Base-by-base conservation (phyloP, 2,888 invertebrate genomes). In the Zygogramma bicolorata region DNA sequence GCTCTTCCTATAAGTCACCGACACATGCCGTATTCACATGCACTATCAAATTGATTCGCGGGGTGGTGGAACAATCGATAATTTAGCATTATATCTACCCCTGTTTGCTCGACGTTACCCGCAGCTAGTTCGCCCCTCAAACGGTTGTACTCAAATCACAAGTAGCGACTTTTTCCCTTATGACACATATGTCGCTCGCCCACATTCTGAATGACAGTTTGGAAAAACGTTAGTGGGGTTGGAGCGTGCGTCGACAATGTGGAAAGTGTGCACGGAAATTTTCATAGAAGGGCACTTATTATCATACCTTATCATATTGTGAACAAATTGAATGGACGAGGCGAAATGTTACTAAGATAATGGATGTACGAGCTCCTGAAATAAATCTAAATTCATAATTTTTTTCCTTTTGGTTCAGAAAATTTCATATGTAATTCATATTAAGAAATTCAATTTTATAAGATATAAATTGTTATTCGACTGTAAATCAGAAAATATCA, bases 161-260 rank as follows among this genome's bases (percentile, higher is more conserved):
- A 70, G 75, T 72, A 76, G 72, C 72, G 73, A 58, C 70, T 76
- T 76, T 74, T 67, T 67, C 72, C 69, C 71, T 67, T 73, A 75
- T 68, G 71, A 46, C 66, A 68, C 75, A 74, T 71, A 71, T 76
- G 74, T 69, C 65, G 69, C 67, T 71, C 69, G 73, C 75, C 75
- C 75, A 75, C 75, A 75, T 75, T 67, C n/a, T 42, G 31, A 46
- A 49, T 68, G 61, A 60, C 68, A 61, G 68, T 68, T 60, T 59
- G 59, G 59, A 70, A 59, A 46, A 70, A 70, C 63, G 59, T 65
- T 65, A 65, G 58, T 70, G 65, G 65, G 22, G 53, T 53, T 25
- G 53, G 25, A 25, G 27, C 25, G 53, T 25, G 53, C 13, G 15
- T 1, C 27, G 53, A 27, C 25, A 53, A 53, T 7, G 25, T 53